Evolutionary conservation across 2,113 vertebrate species (phyloP).

Genomic region (Protobothrops mucrosquamatus): DNA sequence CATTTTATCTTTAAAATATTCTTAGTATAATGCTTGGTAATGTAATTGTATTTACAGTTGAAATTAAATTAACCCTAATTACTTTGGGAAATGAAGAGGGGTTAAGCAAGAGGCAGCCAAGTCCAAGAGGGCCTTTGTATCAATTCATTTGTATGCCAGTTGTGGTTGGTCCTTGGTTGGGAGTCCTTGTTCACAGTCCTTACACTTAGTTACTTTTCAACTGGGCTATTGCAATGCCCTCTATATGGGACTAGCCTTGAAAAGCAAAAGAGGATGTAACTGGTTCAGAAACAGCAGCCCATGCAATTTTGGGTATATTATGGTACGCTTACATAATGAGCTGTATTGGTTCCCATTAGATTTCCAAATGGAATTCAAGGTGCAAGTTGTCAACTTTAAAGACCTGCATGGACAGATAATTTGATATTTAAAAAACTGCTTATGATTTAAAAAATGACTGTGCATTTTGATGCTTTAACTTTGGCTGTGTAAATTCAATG

Average conservation of each 20-base stretch:
- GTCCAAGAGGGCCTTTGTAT: not conserved
- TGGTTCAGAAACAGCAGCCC: not conserved
- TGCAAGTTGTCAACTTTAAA: not conserved
- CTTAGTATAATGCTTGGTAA: conserved; percentile 12
- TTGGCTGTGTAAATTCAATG: not conserved
- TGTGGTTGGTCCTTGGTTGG: not conserved
- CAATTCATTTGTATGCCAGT: not conserved
- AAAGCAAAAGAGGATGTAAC: not conserved
- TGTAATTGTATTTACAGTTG: conserved; percentile 16
- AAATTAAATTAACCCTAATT: conserved; percentile 15
- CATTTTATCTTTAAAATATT: not conserved
- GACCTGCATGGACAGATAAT: not conserved
- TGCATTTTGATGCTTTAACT: not conserved
- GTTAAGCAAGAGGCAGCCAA: not conserved
- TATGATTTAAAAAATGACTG: too few relatives aligned
- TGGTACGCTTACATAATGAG: not conserved
- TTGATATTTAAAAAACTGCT: not conserved
- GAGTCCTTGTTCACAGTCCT: not conserved
- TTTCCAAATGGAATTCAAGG: not conserved
- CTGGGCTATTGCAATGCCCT: not conserved
- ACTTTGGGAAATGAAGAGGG: conserved; percentile 21
- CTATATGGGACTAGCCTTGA: not conserved
- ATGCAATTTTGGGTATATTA: not conserved
- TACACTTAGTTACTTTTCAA: not conserved
- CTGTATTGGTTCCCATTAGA: not conserved